Evolutionary conservation across 1,140 invertebrate genomes (phyloP), one percentile per base, ranked within the genome.

Genomic region (Tetranychus cinnabarinus): DNA sequence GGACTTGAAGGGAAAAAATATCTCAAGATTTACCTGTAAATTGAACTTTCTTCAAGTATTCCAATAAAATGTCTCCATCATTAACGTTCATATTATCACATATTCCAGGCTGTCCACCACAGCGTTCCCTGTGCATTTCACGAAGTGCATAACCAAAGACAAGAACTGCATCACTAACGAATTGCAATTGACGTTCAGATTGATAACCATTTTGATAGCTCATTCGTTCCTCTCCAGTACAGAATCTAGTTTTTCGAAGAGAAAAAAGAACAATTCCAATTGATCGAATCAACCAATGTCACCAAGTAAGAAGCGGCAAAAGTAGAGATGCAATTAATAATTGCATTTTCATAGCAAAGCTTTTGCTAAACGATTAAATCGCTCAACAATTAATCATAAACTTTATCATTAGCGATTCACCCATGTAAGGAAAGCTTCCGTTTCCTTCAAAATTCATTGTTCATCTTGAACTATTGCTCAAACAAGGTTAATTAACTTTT

Each of bases 81-180:
- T 83, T 84, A 0, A 88, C 87, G 66, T 82, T 81, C 88, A 93
- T 93, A 36, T 80, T 79, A 5, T 81, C 78, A 71, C 90, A 95
- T 1, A 93, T 73, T 12, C 87, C 86, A 1, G 77, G 73, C 45
- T 37, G 15, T 34, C 73, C 72, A 1, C 80, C 65, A 69, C 90
- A 95, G 15, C 86, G 68, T 47, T 83, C 81, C 8, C 66, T 68
- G 68, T 93, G 88, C 85, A 93, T 90, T 65, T 86, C 81, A 66
- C 85, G 78, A 65, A 92, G 80, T 56, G 88, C 86, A 67, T 87
- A 82, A 35, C 84, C 87, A 70, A 92, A 90, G 2, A 86, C 85
- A 81, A 90, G 81, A 0, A 91, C 87, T 34, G 88, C 87, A 71
- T 92, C 88, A 36, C 84, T 86, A 35, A 92, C 88, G 71, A 91